phyloP scores from a whole-genome alignment of 1,140 invertebrate species.

The Latrodectus geometricus region DNA sequence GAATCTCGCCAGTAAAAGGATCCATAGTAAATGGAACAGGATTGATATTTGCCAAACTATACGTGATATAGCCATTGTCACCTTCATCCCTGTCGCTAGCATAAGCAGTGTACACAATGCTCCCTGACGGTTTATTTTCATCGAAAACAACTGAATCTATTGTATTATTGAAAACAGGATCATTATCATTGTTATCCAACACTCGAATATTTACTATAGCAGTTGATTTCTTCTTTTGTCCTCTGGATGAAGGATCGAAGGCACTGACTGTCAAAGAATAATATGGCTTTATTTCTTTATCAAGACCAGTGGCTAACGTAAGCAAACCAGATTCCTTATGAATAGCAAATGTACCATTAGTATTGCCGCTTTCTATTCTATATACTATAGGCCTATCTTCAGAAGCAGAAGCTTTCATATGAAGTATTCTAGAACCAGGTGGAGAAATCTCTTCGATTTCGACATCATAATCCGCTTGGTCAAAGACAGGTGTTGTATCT shows the following conservation, averaged over 20 bases:
- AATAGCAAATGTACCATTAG: constrained; percentile 87
- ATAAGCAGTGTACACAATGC: constrained; percentile 82
- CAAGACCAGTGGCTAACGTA: constrained; percentile 84
- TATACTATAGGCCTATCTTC: constrained; percentile 75
- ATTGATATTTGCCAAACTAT: constrained; percentile 87
- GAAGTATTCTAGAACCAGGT: constrained; percentile 49
- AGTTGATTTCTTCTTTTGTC: constrained; percentile 75
- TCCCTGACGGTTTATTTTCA: constrained; percentile 89
- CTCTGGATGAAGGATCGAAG: constrained; percentile 79
- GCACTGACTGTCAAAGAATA: constrained; percentile 93
- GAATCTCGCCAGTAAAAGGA: constrained; percentile 90
- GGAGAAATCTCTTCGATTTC: constrained; percentile 89
- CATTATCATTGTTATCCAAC: constrained; percentile 91
- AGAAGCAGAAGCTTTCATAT: constrained; percentile 30
- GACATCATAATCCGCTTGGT: constrained; percentile 87
- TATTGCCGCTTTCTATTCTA: constrained; percentile 92
- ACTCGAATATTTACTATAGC: constrained; percentile 90
- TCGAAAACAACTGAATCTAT: constrained; percentile 71
- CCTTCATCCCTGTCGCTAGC: constrained; percentile 90
- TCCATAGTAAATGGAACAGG: constrained; percentile 94
- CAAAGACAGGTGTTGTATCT: constrained; percentile 82
- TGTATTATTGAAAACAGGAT: constrained; percentile 81
- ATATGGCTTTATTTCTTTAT: constrained; percentile 87
- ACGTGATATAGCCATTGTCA: constrained; percentile 95
- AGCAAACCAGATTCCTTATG: constrained; percentile 90